phyloP scores from a whole-genome alignment of 1,140 invertebrate genomes.

The Vanessa atalanta region DNA sequence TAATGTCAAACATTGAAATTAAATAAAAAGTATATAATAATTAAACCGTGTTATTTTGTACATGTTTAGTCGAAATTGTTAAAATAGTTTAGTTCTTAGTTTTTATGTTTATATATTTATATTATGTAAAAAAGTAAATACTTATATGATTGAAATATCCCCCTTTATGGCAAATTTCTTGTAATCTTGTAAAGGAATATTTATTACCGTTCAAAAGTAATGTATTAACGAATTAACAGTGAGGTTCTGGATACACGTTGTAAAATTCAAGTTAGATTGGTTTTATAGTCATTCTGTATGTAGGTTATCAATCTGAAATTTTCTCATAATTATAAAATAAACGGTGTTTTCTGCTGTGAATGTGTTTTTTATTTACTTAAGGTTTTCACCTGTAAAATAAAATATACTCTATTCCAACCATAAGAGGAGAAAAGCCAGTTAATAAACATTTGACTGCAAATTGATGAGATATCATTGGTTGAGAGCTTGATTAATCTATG shows the following conservation, averaged over 20 bases:
- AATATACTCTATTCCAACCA: too few species aligned
- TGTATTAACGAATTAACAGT: slow-evolving; percentile 67
- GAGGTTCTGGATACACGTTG: slow-evolving; percentile 68
- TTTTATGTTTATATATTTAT: slow-evolving; percentile 56
- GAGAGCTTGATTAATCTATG: too few species aligned
- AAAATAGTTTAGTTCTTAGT: slow-evolving; percentile 71
- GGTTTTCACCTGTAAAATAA: too few species aligned
- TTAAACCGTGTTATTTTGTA: slow-evolving; percentile 73
- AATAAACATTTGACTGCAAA: too few species aligned
- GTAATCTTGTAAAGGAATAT: slow-evolving; percentile 73
- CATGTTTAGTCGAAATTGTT: slow-evolving; percentile 72
- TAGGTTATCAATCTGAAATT: slow-evolving; percentile 82
- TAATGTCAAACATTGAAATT: slow-evolving; percentile 68
- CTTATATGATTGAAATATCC: slow-evolving; percentile 53
- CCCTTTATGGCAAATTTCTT: slow-evolving; percentile 65
- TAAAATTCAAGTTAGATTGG: slow-evolving; percentile 78
- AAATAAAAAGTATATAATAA: slow-evolving; percentile 64
- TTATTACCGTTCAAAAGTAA: slow-evolving; percentile 57
- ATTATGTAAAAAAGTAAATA: slow-evolving; percentile 60
- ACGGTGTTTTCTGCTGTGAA: slow-evolving; percentile 82
- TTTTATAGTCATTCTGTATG: slow-evolving; percentile 81
- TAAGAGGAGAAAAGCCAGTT: too few species aligned
- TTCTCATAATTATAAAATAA: slow-evolving; percentile 83
- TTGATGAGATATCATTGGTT: too few species aligned
- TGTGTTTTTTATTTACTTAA: slow-evolving; percentile 42